Conservation (phyloP, 2,113 vertebrate genomes). For the Natator depressus region DNA sequence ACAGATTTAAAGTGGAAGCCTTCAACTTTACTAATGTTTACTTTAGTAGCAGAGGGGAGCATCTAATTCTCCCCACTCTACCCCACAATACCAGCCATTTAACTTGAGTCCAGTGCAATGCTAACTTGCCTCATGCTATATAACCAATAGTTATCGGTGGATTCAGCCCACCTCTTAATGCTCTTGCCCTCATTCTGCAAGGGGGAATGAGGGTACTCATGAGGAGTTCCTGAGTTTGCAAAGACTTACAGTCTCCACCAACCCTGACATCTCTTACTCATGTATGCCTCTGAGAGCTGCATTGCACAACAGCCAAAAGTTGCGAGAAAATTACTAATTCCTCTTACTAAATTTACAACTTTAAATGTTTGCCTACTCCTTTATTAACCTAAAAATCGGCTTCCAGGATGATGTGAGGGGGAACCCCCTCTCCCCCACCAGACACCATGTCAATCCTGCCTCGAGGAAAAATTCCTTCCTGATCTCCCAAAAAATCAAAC, state of each 20-base stretch:
- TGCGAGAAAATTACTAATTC: background rate
- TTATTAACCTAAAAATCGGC: background rate
- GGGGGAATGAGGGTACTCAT: background rate
- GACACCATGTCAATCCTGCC: background rate
- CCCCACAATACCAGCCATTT: background rate
- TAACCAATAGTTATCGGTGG: background rate
- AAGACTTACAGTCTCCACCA: background rate
- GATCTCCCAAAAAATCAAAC: background rate
- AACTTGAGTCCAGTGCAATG: background rate
- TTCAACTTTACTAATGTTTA: background rate
- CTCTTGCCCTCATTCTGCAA: background rate
- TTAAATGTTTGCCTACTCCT: background rate
- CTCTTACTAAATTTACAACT: background rate
- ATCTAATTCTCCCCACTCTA: background rate
- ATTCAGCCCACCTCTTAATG: background rate
- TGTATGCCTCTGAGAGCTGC: background rate
- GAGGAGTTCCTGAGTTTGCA: background rate
- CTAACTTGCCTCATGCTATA: background rate
- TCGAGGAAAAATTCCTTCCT: background rate
- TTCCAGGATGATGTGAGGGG: background rate
- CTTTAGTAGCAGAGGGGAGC: background rate
- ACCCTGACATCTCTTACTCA: background rate
- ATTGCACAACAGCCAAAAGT: accelerated
- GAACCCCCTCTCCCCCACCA: background rate
- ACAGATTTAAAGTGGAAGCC: background rate